These are phyloP conservation scores for Tupaia tana DNA, from an alignment of 2,113 vertebrate genomes.

Conservation along the genomic window DNA sequence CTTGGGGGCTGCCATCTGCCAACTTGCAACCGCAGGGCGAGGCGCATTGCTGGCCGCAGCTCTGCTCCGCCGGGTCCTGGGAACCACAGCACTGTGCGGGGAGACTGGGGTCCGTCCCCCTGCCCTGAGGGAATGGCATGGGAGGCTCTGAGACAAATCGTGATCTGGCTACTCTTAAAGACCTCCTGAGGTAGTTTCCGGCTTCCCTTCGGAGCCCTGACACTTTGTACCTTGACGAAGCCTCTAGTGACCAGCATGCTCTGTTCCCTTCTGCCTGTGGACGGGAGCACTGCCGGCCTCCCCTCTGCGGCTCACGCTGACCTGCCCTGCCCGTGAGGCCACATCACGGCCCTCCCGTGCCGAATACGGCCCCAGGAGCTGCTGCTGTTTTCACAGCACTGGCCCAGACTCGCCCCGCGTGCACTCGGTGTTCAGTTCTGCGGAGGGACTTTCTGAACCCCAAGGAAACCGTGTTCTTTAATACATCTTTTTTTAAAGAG, in stretches of 20 bases:
- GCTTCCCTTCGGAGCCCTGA: neutral
- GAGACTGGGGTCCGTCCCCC: slow-evolving; percentile 26
- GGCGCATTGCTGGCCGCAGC: slow-evolving; percentile 55
- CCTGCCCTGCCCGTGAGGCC: too few relatives aligned
- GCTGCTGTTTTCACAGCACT: neutral
- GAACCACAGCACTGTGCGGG: slow-evolving; percentile 32
- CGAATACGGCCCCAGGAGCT: neutral
- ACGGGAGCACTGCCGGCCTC: too few relatives aligned
- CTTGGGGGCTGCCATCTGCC: slow-evolving; percentile 49
- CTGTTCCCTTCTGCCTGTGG: too few relatives aligned
- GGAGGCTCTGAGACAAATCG: slow-evolving; percentile 46
- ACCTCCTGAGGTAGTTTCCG: slow-evolving; percentile 56
- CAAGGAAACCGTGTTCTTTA: neutral
- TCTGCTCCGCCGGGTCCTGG: neutral
- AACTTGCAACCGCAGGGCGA: slow-evolving; percentile 61
- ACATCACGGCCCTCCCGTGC: too few relatives aligned
- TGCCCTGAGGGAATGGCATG: slow-evolving; percentile 55
- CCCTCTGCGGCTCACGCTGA: too few relatives aligned
- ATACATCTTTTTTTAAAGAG: too few relatives aligned
- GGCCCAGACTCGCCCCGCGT: neutral
- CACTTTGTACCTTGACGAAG: neutral
- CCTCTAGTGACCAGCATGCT: neutral
- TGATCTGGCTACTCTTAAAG: slow-evolving; percentile 66
- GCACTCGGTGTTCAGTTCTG: neutral
- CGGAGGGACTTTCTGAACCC: neutral